Evolutionary conservation across 2,888 invertebrate species (phyloP).

Genomic region (Tupiocoris notatus): DNA sequence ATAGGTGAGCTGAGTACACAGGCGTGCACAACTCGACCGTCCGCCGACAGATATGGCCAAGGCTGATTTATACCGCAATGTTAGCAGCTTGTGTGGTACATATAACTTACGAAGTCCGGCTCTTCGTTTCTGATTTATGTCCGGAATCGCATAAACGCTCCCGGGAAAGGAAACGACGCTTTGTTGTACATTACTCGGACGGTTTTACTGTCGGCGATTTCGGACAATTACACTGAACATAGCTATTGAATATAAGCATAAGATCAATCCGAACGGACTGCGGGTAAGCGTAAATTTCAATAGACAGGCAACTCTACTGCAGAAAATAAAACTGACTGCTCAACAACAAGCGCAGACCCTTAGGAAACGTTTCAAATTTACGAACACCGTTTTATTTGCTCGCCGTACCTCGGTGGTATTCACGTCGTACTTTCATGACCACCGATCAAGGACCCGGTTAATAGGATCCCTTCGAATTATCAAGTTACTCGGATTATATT

Average conservation of each 20-base stretch:
- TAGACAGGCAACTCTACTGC: conserved; percentile 8
- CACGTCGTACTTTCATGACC: no score
- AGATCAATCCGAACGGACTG: neutral
- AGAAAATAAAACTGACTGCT: conserved; percentile 12
- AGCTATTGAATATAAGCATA: no score
- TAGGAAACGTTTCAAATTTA: neutral
- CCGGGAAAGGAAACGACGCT: neutral
- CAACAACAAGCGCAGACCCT: neutral
- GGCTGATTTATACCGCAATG: conserved; percentile 18
- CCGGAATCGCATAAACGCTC: conserved; percentile 29
- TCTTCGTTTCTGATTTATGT: conserved; percentile 14
- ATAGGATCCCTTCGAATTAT: no score
- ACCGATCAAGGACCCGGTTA: no score
- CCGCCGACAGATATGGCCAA: conserved; percentile 20
- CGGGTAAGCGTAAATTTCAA: neutral
- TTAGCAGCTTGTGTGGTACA: conserved; percentile 16
- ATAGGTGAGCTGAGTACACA: conserved; percentile 2
- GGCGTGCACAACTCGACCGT: neutral
- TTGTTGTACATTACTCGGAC: neutral
- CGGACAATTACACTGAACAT: conserved; percentile 14
- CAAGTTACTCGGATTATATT: no score
- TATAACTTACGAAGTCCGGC: conserved; percentile 15
- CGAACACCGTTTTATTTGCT: neutral
- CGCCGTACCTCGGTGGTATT: no score
- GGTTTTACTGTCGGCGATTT: conserved; percentile 28